Evolutionary conservation across 2,888 invertebrate species (phyloP).

Genomic region (Exocentrus adspersus): DNA sequence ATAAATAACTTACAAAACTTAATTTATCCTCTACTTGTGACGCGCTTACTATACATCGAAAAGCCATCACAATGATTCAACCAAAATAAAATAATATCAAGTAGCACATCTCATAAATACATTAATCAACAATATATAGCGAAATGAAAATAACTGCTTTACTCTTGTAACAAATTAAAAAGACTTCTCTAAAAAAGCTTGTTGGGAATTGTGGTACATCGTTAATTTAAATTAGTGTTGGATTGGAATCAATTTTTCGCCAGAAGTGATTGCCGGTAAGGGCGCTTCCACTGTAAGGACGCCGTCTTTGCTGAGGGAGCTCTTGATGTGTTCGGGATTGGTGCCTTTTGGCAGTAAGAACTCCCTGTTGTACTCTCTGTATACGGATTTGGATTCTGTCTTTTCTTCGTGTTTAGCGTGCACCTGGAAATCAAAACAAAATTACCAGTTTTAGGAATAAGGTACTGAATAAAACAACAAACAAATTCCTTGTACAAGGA

Average conservation of each 20-base stretch:
- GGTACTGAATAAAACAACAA: no score
- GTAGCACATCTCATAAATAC: slow-evolving; percentile 37
- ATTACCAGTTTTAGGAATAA: no score
- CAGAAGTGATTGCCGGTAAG: slow-evolving; percentile 84
- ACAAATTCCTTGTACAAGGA: no score
- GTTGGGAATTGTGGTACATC: slow-evolving; percentile 20
- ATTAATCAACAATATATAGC: slow-evolving; percentile 33
- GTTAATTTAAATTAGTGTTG: slow-evolving; percentile 66
- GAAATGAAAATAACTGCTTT: slow-evolving; percentile 20
- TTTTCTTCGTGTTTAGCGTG: slow-evolving; percentile 99
- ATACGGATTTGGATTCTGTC: slow-evolving; percentile 94
- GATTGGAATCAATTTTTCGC: slow-evolving; percentile 86
- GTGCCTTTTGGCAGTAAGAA: slow-evolving; percentile 97
- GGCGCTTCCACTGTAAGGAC: slow-evolving; percentile 97
- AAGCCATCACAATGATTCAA: slow-evolving; percentile 35
- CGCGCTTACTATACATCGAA: slow-evolving; percentile 32
- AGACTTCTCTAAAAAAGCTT: slow-evolving; percentile 23
- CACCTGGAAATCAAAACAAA: slow-evolving; percentile 76
- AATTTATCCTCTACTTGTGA: slow-evolving; percentile 44
- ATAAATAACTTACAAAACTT: slow-evolving; percentile 62
- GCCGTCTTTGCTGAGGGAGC: slow-evolving; percentile 95
- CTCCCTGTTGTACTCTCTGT: slow-evolving; percentile 98
- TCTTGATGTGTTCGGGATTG: slow-evolving; percentile 95
- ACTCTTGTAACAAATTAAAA: slow-evolving; percentile 25
- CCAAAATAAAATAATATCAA: slow-evolving; percentile 35